Percentiles rank a stretch among this genome's conserved stretches.
Evolutionary conservation across 2,797 vertebrate genomes (phyloP).

Genomic region (Crotalus adamanteus): DNA sequence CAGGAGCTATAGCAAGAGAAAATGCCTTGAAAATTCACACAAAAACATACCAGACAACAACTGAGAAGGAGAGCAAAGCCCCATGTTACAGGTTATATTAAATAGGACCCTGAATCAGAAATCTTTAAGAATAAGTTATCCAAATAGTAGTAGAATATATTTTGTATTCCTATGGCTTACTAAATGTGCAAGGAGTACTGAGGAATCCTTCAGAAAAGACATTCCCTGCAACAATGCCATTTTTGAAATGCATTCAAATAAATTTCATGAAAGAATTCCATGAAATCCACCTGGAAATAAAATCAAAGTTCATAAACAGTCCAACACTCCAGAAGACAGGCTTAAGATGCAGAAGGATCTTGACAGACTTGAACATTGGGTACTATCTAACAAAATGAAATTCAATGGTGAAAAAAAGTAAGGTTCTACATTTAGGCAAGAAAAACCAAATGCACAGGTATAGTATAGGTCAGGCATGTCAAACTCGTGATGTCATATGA

Average conservation of each 20-base stretch:
- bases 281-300: not conserved
- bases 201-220: not conserved
- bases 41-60: not conserved
- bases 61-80: not conserved
- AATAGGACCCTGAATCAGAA: not conserved
- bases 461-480: too few relatives aligned
- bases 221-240: not conserved
- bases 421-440: too few relatives aligned
- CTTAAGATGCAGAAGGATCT: too few relatives aligned
- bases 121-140: not conserved
- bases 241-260: not conserved
- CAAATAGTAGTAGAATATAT: not conserved
- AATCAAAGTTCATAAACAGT: not conserved
- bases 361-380: too few relatives aligned
- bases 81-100: not conserved
- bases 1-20: not conserved
- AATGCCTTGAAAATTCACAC: not conserved
- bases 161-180: not conserved
- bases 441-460: too few relatives aligned
- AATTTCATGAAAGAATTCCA: not conserved
- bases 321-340: too few relatives aligned
- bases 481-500: too few relatives aligned
- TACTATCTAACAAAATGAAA: too few relatives aligned
- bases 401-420: too few relatives aligned
- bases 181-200: not conserved